Percentiles rank a stretch among this genome's conserved stretches.
These are phyloP conservation scores for Pteropus rufus DNA, from an alignment of 2,797 vertebrate genomes.

Conservation along the genomic window DNA sequence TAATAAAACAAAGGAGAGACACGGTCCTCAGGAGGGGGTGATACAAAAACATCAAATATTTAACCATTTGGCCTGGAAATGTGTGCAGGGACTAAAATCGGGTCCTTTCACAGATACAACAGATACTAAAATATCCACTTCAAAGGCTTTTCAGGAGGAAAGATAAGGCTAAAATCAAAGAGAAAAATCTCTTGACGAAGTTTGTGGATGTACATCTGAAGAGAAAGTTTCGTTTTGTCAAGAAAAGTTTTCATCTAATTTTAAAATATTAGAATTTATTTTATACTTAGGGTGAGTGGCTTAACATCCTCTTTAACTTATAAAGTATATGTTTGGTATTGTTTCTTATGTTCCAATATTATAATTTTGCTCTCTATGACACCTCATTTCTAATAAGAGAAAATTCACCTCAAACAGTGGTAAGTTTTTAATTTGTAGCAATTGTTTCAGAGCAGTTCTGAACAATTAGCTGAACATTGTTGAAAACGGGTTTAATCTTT, in stretches of 20 bases:
- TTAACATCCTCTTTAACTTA: neutral
- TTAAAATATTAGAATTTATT: neutral
- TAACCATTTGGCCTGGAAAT: conserved; percentile 50
- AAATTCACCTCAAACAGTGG: neutral
- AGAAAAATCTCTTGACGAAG: neutral
- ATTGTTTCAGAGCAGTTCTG: neutral
- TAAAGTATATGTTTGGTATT: neutral
- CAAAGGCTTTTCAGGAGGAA: neutral
- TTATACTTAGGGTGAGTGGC: neutral
- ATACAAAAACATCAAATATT: conserved; percentile 7
- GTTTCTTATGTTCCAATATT: neutral
- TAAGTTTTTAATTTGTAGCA: neutral
- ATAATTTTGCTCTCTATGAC: neutral
- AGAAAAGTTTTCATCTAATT: neutral
- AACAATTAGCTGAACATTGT: neutral
- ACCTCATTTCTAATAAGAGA: neutral
- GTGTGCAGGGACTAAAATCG: conserved; percentile 3
- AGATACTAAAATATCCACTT: conserved; percentile 27
- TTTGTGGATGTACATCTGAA: neutral
- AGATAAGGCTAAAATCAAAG: neutral
- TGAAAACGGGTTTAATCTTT: neutral
- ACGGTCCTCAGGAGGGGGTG: neutral
- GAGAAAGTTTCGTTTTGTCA: neutral
- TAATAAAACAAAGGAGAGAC: conserved; percentile 47
- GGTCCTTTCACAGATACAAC: neutral